Base-by-base conservation (phyloP, 2,113 vertebrate genomes). In the Leiothrix lutea region DNA sequence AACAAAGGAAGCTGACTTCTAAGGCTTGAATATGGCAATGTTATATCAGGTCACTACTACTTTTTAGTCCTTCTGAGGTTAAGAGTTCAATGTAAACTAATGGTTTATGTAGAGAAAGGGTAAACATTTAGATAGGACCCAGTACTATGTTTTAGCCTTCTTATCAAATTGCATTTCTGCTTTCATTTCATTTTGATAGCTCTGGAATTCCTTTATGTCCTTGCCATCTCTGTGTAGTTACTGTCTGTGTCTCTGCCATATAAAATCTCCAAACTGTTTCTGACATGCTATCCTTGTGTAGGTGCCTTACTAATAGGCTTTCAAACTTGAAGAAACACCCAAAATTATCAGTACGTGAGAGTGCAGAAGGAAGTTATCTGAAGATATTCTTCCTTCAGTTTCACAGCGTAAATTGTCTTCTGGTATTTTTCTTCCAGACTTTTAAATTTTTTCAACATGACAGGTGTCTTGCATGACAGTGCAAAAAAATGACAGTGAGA, bases 101-200 rank as follows among this genome's bases (percentile, higher is more conserved):
- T 67, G 31, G 23, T 77, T 93, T 93, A 62, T 51, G 24, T 20
- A 66, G 26, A 38, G 64, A 80, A 90, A 82, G 45, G 51, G 33
- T 92, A 94, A 94, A 86, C 79, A 84, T 92, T 94, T 54, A 80
- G 82, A 87, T 40, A 92, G 42, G 72, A 93, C 58, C n/a, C 65
- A 29, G 58, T 72, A 45, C 64, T 50, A 17, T 90, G 65, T 85
- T 93, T 94, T 87, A 71, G 70, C 31, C 23, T 57, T 87, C 54
- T 93, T 94, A 94, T 94, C 83, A 88, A 75, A 69, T 62, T 74
- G 47, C 62, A 35, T 83, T 90, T 91, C 80, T 78, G 31, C 80
- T 83, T 85, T 91, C 75, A 66, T 85, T 86, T 92, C 2, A 4
- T 50, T 87, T 33, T 81, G 75, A 86, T 94, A 87, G 25, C 19